Conservation (phyloP, 1,140 invertebrate species). For the Andrena cerasifolii region DNA sequence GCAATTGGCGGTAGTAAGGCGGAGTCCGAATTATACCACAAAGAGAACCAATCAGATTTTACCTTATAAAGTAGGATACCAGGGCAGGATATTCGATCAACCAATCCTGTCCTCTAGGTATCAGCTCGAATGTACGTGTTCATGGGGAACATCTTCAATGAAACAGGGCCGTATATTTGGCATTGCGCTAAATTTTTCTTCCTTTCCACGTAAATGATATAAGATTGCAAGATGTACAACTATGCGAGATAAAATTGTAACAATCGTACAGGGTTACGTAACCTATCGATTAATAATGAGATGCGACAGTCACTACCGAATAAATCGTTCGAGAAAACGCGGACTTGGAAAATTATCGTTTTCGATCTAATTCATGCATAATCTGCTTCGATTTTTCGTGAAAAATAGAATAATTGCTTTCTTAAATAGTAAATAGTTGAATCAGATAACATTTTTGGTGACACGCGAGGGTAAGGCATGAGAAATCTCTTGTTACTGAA, state of each 20-base stretch:
- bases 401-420: no score
- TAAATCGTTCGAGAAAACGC: neutral
- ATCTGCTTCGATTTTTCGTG: no score
- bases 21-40: constrained; percentile 79
- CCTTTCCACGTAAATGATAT: neutral
- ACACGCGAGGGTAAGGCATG: neutral
- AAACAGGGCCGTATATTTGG: constrained; percentile 16
- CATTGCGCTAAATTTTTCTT: constrained; percentile 18
- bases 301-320: neutral
- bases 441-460: neutral
- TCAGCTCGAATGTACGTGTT: constrained; percentile 62
- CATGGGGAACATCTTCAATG: constrained; percentile 29
- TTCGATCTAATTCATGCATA: neutral
- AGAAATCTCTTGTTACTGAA: neutral
- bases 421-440: neutral
- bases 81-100: constrained; percentile 84
- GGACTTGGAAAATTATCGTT: neutral
- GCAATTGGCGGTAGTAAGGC: constrained; percentile 79
- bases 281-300: neutral
- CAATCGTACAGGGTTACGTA: neutral
- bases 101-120: constrained; percentile 83
- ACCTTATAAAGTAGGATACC: constrained; percentile 84
- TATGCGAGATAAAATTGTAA: neutral
- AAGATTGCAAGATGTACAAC: neutral
- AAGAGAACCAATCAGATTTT: constrained; percentile 86